Base-by-base conservation (phyloP, 1,140 invertebrate species). In the Dryas iulia region DNA sequence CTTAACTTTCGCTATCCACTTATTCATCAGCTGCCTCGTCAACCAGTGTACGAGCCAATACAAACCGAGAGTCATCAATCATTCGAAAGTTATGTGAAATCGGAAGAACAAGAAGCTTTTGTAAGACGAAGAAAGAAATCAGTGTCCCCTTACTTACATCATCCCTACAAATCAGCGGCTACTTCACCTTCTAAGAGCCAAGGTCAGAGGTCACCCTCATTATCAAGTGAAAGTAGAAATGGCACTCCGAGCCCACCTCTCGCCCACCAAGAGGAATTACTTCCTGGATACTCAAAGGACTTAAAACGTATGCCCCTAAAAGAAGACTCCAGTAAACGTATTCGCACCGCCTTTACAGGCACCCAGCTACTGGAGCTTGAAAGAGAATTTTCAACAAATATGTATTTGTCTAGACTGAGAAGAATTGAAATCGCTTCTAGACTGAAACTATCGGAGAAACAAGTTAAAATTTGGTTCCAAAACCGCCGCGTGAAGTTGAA, bases 381-480 rank as follows among this genome's bases (percentile, higher is more conserved):
- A 85, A 95, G 98, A 66, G 97, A 98, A 82, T 98, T 98, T 80
- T 94, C 97, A 0, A 94, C 96, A 71, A 98, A 98, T 78, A 97
- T 97, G 93, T 98, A 98, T 76, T 91, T 98, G 25, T 98, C 97
- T 0, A 93, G 98, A 26, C 93, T 98, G 30, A 92, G 97, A 39
- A 93, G 98, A 67, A 98, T 99, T 72, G 97, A 98, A 86, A 98
- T 98, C 59, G 98, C 98, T 0, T 97, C 97, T 5, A 95, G 96
- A 73, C 89, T 98, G 59, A 94, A 95, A 23, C 87, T 99, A 0
- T 97, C 97, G 0, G 98, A 98, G 90, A 99, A 98, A 84, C 97
- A 98, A 91, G 97, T 98, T 39, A 98, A 98, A 88, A 98, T 98
- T 62, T 98, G 98, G 98, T 97, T 98, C 82, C 97, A 98, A 86